Percentiles rank a stretch among this genome's conserved stretches.
phyloP scores from a whole-genome alignment of 2,888 invertebrate genomes.

The Cabera pusaria region DNA sequence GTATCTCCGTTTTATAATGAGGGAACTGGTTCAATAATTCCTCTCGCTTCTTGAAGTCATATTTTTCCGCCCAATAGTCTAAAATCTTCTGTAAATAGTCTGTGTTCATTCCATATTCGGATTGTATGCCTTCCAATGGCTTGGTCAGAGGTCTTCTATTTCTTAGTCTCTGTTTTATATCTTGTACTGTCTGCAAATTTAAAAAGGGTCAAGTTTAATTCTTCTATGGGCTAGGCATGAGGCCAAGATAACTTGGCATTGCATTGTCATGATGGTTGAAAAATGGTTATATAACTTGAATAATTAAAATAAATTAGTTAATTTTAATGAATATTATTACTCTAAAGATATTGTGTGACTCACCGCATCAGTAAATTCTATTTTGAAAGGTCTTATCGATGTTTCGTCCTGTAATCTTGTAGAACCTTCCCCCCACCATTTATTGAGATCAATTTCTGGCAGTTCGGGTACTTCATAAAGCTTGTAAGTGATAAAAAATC shows the following conservation, averaged over 20 bases:
- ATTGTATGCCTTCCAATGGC: constrained; percentile 87
- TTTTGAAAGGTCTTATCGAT: constrained; percentile 58
- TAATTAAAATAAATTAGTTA: no score
- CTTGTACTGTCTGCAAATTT: constrained; percentile 79
- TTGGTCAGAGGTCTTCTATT: constrained; percentile 75
- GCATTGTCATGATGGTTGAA: no score
- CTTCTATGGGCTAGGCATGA: no score
- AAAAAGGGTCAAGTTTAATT: no score
- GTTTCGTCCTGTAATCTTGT: constrained; percentile 49
- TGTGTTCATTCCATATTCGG: constrained; percentile 93
- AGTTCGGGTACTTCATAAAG: constrained; percentile 42
- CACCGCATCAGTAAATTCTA: constrained; percentile 70
- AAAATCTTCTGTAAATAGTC: constrained; percentile 86
- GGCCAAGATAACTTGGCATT: no score
- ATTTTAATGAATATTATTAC: no score
- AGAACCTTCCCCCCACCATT: constrained; percentile 67
- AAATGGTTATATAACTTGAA: no score
- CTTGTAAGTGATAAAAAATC: constrained; percentile 38
- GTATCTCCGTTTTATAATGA: constrained; percentile 90
- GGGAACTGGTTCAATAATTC: constrained; percentile 86
- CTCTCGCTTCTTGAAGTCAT: constrained; percentile 86
- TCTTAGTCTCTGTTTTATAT: constrained; percentile 83
- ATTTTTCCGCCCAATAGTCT: constrained; percentile 90
- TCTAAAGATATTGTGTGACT: constrained; percentile 18
- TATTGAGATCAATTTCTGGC: constrained; percentile 56